phyloP scores from a whole-genome alignment of 2,797 vertebrate species.

The Sebastes baramenuke region DNA sequence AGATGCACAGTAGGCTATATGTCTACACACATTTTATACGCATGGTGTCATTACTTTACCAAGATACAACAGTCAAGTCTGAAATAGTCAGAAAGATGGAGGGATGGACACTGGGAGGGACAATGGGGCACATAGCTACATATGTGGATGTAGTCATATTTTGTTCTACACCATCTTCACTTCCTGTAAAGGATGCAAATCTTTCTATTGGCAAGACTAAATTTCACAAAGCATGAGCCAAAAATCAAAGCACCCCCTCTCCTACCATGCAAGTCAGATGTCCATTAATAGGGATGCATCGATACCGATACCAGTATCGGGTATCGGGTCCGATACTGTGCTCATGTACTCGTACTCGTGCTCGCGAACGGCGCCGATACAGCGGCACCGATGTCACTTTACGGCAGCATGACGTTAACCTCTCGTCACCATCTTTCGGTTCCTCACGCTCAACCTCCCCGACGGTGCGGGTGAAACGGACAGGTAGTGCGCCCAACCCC shows the following conservation, averaged over 20 bases:
- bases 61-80: neutral
- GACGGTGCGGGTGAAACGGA: too few species aligned
- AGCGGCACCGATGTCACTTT: too few species aligned
- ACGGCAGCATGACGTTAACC: too few species aligned
- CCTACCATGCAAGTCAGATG: neutral
- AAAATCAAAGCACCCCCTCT: slow-evolving; percentile 7
- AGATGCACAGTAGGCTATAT: neutral
- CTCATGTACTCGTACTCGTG: too few species aligned
- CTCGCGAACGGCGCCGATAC: too few species aligned
- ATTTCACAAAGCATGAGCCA: slow-evolving; percentile 5
- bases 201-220: neutral
- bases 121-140: neutral
- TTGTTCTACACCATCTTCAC: neutral
- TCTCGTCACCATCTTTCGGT: too few species aligned
- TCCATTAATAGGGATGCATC: neutral
- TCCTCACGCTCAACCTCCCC: too few species aligned
- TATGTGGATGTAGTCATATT: neutral
- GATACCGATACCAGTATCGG: too few species aligned
- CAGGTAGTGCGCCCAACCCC: too few species aligned
- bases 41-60: neutral
- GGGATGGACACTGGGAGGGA: neutral
- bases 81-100: neutral
- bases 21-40: neutral
- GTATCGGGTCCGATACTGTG: too few species aligned
- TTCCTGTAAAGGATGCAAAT: slow-evolving; percentile 17